Evolutionary conservation across 1,140 invertebrate genomes (phyloP).

Genomic region (Musca vetustissima): DNA sequence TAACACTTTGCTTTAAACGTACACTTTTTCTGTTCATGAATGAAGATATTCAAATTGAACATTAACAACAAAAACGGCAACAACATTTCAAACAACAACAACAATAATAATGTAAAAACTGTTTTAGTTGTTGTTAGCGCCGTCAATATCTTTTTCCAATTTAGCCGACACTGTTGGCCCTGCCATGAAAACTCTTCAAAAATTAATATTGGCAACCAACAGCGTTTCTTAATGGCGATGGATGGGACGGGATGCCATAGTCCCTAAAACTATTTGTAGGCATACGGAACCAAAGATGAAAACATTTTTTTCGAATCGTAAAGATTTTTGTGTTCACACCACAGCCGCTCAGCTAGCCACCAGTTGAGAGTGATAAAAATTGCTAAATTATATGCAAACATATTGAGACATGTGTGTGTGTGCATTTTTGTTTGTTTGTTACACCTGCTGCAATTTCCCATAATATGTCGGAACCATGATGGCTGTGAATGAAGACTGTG

Average conservation of each 20-base stretch:
- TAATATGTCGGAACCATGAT: conserved; percentile 7
- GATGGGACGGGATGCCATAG: neutral
- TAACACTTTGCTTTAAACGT: neutral
- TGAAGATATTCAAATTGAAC: conserved; percentile 15
- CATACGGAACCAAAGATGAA: neutral
- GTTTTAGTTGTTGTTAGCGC: no score
- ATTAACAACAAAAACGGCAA: no score
- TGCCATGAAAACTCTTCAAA: no score
- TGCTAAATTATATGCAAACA: conserved; percentile 16
- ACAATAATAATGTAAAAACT: no score
- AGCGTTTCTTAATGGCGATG: neutral
- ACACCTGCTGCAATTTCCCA: conserved; percentile 15
- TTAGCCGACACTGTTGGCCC: no score
- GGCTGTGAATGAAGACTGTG: no score
- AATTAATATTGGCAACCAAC: conserved; percentile 1
- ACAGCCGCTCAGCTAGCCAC: neutral
- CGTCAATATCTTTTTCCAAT: no score
- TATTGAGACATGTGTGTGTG: neutral
- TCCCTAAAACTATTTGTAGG: no score
- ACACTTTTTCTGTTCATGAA: conserved; percentile 15
- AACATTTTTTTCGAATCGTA: neutral
- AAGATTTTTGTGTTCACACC: conserved; percentile 11
- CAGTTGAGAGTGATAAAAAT: conserved; percentile 20
- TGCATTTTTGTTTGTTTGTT: no score
- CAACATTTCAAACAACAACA: no score